phyloP scores from a whole-genome alignment of 1,140 invertebrate species.

The Sminthurinus signatus region DNA sequence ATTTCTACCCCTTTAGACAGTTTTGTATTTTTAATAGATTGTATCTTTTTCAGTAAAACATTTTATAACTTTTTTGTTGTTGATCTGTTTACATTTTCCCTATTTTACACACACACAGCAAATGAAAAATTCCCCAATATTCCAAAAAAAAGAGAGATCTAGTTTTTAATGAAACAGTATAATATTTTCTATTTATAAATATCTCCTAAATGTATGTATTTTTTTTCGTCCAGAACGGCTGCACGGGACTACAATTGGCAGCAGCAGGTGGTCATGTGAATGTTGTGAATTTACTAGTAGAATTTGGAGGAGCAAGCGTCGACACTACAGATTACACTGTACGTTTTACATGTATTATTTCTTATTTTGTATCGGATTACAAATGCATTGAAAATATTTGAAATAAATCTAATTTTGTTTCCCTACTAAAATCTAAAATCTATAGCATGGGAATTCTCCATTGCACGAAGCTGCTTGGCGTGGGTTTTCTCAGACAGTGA shows the following conservation, averaged over 20 bases:
- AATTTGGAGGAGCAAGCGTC: slow-evolving; percentile 34
- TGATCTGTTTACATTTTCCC: neutral
- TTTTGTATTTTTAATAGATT: neutral
- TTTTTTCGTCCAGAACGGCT: slow-evolving; percentile 25
- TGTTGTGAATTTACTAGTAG: slow-evolving; percentile 34
- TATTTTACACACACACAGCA: neutral
- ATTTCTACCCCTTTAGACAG: neutral
- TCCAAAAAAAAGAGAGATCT: neutral
- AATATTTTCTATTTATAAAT: neutral
- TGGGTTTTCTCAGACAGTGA: slow-evolving; percentile 78
- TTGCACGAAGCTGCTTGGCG: slow-evolving; percentile 92
- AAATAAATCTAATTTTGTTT: too few species aligned
- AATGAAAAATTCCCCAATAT: neutral
- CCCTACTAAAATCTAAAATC: too few species aligned
- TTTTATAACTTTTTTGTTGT: neutral
- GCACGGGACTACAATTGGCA: slow-evolving; percentile 32
- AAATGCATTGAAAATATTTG: too few species aligned
- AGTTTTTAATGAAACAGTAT: neutral
- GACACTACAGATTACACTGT: slow-evolving; percentile 38
- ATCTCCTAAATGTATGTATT: too few species aligned
- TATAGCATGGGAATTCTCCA: slow-evolving; percentile 86
- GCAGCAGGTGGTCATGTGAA: slow-evolving; percentile 36
- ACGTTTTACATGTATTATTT: slow-evolving; percentile 16
- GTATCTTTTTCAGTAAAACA: too few species aligned
- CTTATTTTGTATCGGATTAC: too few species aligned